Evolutionary conservation across 1,140 invertebrate species (phyloP).

Genomic region (Reticulitermes speratus): DNA sequence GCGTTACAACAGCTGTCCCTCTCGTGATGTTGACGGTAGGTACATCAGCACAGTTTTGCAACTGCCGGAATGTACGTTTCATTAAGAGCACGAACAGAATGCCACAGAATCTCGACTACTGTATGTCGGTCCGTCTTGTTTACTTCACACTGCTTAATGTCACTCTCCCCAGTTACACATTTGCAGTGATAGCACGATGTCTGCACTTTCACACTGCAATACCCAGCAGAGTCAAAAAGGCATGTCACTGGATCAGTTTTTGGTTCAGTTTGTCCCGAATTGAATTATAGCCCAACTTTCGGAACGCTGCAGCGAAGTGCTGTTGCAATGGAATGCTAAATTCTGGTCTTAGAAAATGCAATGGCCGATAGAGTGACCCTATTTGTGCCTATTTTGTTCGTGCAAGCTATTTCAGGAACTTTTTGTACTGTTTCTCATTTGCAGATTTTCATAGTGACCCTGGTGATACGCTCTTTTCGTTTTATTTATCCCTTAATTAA

Average conservation of each 20-base stretch:
- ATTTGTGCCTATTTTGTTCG: background rate
- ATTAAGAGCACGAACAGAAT: no score
- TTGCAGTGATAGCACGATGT: no score
- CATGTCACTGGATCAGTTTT: background rate
- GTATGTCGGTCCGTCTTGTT: no score
- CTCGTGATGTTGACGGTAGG: no score
- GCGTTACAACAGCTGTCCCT: no score
- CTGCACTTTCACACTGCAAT: no score
- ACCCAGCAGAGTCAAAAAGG: background rate
- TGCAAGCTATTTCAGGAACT: background rate
- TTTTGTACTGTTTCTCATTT: no score
- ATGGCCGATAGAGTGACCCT: background rate
- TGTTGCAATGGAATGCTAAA: background rate
- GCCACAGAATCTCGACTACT: no score
- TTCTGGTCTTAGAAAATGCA: background rate
- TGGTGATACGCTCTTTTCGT: background rate
- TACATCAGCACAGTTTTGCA: no score
- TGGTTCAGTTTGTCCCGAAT: background rate
- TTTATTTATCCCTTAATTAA: background rate
- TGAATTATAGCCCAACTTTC: background rate
- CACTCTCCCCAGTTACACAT: no score
- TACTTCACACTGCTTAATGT: no score
- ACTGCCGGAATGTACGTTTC: no score
- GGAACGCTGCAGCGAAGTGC: background rate
- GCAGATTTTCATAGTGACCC: background rate